A percentile compares a stretch with the other conserved stretches of the same genome.
These are phyloP conservation scores for Labia minor DNA, from an alignment of 2,888 invertebrate genomes.

Conservation along the genomic window DNA sequence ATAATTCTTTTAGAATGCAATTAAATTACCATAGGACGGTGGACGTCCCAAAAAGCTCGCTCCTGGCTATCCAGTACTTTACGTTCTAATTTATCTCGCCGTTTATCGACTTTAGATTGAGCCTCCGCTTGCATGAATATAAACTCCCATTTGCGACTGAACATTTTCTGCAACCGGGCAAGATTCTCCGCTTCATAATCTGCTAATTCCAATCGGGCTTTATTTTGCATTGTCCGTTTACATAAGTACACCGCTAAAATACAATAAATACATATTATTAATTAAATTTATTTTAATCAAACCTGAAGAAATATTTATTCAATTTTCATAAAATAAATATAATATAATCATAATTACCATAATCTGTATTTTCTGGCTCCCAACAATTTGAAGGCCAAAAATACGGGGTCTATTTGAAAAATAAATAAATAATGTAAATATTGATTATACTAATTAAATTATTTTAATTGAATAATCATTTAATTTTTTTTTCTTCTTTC, in stretches of 20 bases:
- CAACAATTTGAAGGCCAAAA: conserved; percentile 99
- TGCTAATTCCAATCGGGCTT: conserved; percentile 89
- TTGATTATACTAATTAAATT: no score
- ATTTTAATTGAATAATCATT: no score
- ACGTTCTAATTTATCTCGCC: conserved; percentile 91
- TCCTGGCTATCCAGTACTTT: conserved; percentile 94
- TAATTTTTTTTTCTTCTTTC: no score
- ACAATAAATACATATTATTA: conserved; percentile 25
- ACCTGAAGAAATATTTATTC: no score
- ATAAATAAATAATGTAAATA: not conserved
- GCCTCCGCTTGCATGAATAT: conserved; percentile 98
- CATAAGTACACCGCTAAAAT: conserved; percentile 90
- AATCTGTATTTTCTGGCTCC: conserved; percentile 99
- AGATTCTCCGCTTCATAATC: conserved; percentile 99
- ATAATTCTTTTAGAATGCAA: not conserved
- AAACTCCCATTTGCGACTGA: conserved; percentile 98
- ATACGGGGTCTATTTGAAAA: conserved; percentile 86
- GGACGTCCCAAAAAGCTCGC: conserved; percentile 99
- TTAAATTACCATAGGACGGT: conserved; percentile 78
- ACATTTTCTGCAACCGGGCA: conserved; percentile 96
- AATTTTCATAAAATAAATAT: conserved; percentile 9
- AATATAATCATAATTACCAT: conserved; percentile 50
- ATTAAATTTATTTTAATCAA: no score
- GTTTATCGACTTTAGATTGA: conserved; percentile 93
- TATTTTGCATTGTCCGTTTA: conserved; percentile 99